Evolutionary conservation across 1,140 invertebrate genomes (phyloP).

Genomic region (Asobara japonica): DNA sequence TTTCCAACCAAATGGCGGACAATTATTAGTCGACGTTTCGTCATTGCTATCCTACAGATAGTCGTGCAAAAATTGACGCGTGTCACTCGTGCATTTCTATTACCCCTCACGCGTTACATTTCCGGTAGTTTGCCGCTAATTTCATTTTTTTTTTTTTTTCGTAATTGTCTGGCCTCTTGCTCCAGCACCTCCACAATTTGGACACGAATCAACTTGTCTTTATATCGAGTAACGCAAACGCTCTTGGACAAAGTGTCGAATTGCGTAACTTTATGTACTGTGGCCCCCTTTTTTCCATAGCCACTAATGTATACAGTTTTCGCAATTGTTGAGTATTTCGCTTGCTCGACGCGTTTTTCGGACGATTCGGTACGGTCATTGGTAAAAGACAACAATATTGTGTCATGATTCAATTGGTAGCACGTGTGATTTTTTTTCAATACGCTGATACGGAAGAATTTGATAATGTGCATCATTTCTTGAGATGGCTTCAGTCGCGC

Average conservation of each 20-base stretch:
- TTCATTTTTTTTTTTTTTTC: not conserved
- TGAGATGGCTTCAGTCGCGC: no score
- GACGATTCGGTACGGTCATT: slow-evolving; percentile 41
- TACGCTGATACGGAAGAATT: not conserved
- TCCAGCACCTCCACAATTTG: not conserved
- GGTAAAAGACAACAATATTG: slow-evolving; percentile 10
- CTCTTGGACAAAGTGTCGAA: slow-evolving; percentile 23
- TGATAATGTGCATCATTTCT: no score
- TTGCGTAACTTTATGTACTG: slow-evolving; percentile 34
- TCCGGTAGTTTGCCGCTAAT: not conserved
- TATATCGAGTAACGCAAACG: slow-evolving; percentile 17
- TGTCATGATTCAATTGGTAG: not conserved
- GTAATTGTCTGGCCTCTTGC: not conserved
- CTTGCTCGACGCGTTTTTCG: slow-evolving; percentile 57
- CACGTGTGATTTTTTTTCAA: not conserved
- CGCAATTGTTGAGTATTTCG: slow-evolving; percentile 56
- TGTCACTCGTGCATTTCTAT: not conserved
- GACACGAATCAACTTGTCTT: slow-evolving; percentile 11
- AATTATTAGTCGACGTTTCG: no score
- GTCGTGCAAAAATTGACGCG: not conserved
- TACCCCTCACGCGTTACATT: not conserved
- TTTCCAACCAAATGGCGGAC: no score
- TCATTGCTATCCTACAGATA: no score
- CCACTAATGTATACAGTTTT: slow-evolving; percentile 55
- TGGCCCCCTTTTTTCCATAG: slow-evolving; percentile 49